Evolutionary conservation across 2,888 invertebrate species (phyloP), one percentile per base, ranked within the genome.

Genomic region (Phymatocera aterrima): DNA sequence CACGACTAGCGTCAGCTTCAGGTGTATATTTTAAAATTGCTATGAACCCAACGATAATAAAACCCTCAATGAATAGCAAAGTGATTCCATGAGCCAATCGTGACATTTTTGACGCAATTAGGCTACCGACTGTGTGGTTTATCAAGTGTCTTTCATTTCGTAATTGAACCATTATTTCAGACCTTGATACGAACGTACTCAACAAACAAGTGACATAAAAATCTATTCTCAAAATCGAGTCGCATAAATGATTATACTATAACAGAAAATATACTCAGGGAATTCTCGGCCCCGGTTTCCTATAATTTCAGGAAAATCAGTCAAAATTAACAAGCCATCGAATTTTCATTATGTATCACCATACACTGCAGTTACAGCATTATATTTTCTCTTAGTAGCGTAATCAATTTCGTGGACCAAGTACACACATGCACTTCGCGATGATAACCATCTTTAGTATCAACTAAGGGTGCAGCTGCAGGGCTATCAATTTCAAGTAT

Each of bases 21-120:
- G 87, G 84, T 77, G 89, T 89, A 83, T 93, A 93, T 81, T 88
- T 88, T 79, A 90, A 90, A 81, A 90, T 89, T 34, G 86, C 88
- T 64, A 91, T 86, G 84, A 91, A 91, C 61, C 91, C 84, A 79
- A 91, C 87, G 37, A 92, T 81, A 78, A 92, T 83, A 77, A 90
- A 85, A 18, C 90, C 86, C 84, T 92, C 89, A 72, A 91, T 82
- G 79, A 89, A 87, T 54, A 91, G 80, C 54, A 91, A 84, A 24
- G 86, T 81, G 68, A 90, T 86, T 57, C 87, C 87, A 61, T 85
- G 81, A 46, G 80, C 83, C 34, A 85, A 79, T 72, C 83, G 81
- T 6, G 68, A 80, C 85, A 85, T 85, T 8, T 28, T 65, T 4
- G 57, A 34, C 74, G 18, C 54, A 12, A 46, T 46, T 4, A 57